These are phyloP conservation scores for Paratrypauchen microcephalus DNA, from an alignment of 2,797 vertebrate genomes.

Conservation along the genomic window DNA sequence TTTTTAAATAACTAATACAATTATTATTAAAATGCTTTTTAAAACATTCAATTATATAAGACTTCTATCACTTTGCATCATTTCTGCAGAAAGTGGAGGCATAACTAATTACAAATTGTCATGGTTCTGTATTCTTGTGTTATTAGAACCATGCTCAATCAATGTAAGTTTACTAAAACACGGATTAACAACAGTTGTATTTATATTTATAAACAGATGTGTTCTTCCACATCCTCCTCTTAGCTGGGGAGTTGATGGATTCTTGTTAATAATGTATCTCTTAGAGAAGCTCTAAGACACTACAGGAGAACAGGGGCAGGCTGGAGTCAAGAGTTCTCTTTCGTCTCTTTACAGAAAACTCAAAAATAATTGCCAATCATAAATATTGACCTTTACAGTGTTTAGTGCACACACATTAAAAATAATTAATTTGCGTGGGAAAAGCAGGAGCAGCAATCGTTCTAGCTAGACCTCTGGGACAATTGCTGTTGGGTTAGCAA, in stretches of 20 bases:
- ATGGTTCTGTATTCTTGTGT: not conserved
- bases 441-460: conserved; percentile 65
- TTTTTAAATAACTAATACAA: not conserved
- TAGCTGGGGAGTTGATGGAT: conserved; percentile 60
- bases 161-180: not conserved
- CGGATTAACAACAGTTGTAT: conserved; percentile 34
- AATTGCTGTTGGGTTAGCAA: conserved; percentile 56
- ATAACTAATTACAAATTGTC: not conserved
- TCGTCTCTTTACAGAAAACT: conserved; percentile 65
- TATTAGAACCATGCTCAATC: conserved; percentile 9
- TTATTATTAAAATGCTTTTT: not conserved
- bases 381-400: conserved; percentile 63
- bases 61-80: too few species aligned
- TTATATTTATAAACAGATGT: conserved; percentile 31
- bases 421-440: conserved; percentile 55
- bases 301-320: conserved; percentile 54
- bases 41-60: not conserved
- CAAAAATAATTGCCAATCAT: conserved; percentile 71
- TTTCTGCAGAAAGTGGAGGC: too few species aligned
- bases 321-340: conserved; percentile 57
- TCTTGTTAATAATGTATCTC: conserved; percentile 62
- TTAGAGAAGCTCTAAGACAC: conserved; percentile 54
- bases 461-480: conserved; percentile 63
- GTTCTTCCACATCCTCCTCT: conserved; percentile 38
- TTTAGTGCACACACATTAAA: conserved; percentile 62